Percentiles rank a stretch among this genome's conserved stretches.
These are phyloP conservation scores for Podarcis siculus DNA, from an alignment of 2,797 vertebrate genomes.

Conservation along the genomic window DNA sequence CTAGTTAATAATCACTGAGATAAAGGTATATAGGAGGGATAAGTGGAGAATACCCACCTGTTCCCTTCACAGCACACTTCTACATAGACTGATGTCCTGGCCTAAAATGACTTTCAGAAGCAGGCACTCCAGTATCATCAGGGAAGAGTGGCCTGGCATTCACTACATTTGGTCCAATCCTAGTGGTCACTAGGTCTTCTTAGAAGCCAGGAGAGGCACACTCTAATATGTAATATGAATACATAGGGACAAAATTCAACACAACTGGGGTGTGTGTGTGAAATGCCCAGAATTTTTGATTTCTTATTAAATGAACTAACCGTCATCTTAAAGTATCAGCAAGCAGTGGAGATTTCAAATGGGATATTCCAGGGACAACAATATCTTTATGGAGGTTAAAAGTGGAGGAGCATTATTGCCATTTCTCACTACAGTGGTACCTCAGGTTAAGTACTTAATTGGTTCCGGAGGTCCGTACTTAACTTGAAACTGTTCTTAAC, in stretches of 20 bases:
- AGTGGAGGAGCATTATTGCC: not conserved
- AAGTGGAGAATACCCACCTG: not conserved
- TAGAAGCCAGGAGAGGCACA: not conserved
- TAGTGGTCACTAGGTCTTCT: not conserved
- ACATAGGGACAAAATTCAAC: not conserved
- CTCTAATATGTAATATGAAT: not conserved
- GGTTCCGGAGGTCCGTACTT: too few species aligned
- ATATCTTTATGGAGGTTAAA: not conserved
- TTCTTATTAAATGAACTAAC: not conserved
- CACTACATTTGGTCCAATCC: not conserved
- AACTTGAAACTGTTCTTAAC: too few species aligned
- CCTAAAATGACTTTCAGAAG: not conserved
- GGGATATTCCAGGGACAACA: not conserved
- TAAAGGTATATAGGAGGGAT: not conserved
- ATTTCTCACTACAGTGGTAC: too few species aligned
- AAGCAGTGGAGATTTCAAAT: not conserved
- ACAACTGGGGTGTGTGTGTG: too few species aligned
- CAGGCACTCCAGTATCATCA: not conserved
- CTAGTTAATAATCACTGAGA: not conserved
- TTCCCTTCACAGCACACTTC: not conserved
- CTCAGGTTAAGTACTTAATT: too few species aligned
- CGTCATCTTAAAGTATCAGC: not conserved
- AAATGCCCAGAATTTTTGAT: not conserved
- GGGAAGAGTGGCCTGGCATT: not conserved
- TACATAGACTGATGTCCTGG: not conserved